A percentile compares a stretch with the other conserved stretches of the same genome.
These are phyloP conservation scores for Mythimna loreyi DNA, from an alignment of 2,888 invertebrate genomes.

Conservation along the genomic window DNA sequence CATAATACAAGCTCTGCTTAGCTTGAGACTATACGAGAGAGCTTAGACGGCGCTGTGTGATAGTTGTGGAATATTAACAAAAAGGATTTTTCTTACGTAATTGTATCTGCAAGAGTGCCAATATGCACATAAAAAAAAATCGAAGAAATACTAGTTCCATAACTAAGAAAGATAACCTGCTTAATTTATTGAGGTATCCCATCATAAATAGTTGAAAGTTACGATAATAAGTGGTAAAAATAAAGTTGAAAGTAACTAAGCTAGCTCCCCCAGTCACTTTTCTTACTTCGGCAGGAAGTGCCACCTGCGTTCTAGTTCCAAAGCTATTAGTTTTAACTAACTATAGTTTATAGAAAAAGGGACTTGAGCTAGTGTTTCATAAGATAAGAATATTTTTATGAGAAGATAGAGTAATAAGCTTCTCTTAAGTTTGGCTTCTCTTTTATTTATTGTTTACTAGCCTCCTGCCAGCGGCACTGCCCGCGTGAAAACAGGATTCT, in stretches of 20 bases:
- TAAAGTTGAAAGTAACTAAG: constrained; percentile 1
- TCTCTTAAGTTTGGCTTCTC: too few species aligned
- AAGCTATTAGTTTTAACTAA: constrained; percentile 10
- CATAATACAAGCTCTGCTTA: too few species aligned
- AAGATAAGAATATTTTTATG: neutral
- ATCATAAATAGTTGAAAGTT: constrained; percentile 29
- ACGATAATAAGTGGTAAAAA: constrained; percentile 33
- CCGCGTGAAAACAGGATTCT: too few species aligned
- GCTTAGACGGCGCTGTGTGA: too few species aligned
- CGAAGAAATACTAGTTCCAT: constrained; percentile 2
- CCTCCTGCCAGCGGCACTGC: too few species aligned
- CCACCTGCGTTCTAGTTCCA: constrained; percentile 42
- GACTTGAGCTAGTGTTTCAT: neutral
- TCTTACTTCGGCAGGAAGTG: constrained; percentile 27
- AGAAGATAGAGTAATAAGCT: too few species aligned
- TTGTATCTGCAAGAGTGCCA: too few species aligned
- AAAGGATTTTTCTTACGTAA: too few species aligned
- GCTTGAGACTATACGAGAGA: too few species aligned
- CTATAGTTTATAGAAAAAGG: constrained; percentile 7
- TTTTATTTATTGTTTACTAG: too few species aligned
- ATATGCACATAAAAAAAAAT: neutral
- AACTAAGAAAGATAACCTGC: neutral
- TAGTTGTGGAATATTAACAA: too few species aligned
- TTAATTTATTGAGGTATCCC: constrained; percentile 4
- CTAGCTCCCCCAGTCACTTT: constrained; percentile 1